phyloP scores from a whole-genome alignment of 2,113 vertebrate species.

The Ciconia boyciana region DNA sequence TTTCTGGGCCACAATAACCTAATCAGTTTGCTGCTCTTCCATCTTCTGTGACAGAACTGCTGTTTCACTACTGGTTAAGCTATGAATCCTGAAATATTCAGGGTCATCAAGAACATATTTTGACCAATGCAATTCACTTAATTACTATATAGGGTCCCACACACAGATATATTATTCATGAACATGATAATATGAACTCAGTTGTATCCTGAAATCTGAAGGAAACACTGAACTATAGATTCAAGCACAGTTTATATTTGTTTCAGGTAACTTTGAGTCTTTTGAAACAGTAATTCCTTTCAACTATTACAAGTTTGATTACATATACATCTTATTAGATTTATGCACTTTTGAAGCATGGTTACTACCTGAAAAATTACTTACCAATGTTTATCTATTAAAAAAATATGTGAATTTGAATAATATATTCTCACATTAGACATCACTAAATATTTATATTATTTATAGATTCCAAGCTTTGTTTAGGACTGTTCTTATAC shows the following conservation, averaged over 20 bases:
- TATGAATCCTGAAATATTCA: neutral
- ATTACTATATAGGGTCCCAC: neutral
- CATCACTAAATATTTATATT: neutral
- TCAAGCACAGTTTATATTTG: neutral
- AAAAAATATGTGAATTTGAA: neutral
- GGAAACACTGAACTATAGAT: neutral
- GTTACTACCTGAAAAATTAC: neutral
- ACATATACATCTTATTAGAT: neutral
- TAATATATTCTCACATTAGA: neutral
- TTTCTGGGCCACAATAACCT: neutral
- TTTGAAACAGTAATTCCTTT: neutral
- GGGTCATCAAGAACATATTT: neutral
- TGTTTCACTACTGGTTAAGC: neutral
- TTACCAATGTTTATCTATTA: neutral
- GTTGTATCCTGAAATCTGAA: neutral
- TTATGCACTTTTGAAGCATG: neutral
- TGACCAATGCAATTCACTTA: neutral
- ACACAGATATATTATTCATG: neutral
- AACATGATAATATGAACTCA: neutral
- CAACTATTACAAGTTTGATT: neutral
- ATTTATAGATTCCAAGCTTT: neutral
- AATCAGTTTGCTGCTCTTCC: neutral
- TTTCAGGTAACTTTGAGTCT: neutral
- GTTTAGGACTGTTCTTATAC: neutral
- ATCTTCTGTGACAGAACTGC: neutral